Conservation (phyloP, 2,888 invertebrate genomes). For the Tetranychus piercei region DNA sequence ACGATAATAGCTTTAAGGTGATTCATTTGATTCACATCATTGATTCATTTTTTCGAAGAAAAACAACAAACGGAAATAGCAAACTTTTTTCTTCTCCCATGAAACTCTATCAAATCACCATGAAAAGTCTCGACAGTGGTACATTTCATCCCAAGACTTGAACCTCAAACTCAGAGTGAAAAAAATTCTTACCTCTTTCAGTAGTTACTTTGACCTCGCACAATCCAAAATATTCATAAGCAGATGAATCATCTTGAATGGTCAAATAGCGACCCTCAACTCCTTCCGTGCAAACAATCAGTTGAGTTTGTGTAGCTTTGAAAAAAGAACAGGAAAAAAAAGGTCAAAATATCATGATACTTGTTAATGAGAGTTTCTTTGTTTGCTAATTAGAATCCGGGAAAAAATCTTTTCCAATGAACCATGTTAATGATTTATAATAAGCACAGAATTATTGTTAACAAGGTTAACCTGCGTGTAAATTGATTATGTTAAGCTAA, state of each 20-base stretch:
- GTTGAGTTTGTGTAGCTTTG: constrained; percentile 27
- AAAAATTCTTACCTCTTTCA: constrained; percentile 28
- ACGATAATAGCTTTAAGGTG: not conserved
- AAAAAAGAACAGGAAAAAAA: constrained; percentile 26
- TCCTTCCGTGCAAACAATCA: constrained; percentile 29
- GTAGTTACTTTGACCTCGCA: constrained; percentile 32
- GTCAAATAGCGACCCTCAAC: constrained; percentile 30
- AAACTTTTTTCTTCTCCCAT: too few species aligned
- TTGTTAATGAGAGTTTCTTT: too few species aligned
- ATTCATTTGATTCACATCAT: constrained; percentile 1
- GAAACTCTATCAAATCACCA: too few species aligned
- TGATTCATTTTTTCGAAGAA: too few species aligned
- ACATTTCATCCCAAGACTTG: too few species aligned
- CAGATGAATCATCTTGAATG: constrained; percentile 30
- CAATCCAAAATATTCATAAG: constrained; percentile 31
- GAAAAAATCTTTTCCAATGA: not conserved
- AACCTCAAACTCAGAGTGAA: not conserved
- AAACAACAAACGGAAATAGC: too few species aligned
- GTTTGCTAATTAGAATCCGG: not conserved
- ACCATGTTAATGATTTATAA: too few species aligned
- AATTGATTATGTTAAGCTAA: too few species aligned
- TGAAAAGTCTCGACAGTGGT: too few species aligned
- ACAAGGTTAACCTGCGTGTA: too few species aligned
- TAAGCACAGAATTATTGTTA: too few species aligned
- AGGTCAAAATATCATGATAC: not conserved